Evolutionary conservation across 2,113 vertebrate species (phyloP), one percentile per base, ranked within the genome.

Genomic region (Amazona vittata): DNA sequence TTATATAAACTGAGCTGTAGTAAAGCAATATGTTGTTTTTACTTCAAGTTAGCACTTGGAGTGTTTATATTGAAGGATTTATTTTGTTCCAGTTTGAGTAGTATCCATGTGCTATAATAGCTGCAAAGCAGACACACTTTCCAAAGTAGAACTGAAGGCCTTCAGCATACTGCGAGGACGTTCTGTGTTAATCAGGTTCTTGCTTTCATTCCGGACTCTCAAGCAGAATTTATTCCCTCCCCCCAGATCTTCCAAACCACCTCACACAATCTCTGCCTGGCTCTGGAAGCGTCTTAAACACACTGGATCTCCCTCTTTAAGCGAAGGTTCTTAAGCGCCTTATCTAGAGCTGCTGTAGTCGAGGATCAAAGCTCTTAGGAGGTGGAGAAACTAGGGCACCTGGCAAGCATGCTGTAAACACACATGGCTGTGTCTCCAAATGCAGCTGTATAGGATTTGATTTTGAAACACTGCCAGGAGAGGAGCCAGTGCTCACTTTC

Each of bases 11-110:
- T 78, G 77, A 93, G 74, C 57, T 26, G 6, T 75, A 93, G 89
- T 95, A 96, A 89, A 89, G 91, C 89, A 96, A 82, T 94, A 81
- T 96, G 91, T 75, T 95, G 69, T 71, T 96, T 96, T 94, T 86
- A 79, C 94, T 87, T 89, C n/a, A 92, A 91, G 57, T 64, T 86
- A 92, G 50, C 49, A 60, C 69, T 82, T 19, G 2, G 5, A 46
- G 67, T 91, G 44, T 82, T 95, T 91, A 39, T 81, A 65, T 44
- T 50, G 65, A 91, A 87, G 41, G 52, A 68, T 91, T 86, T 1
- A 22, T 82, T 96, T 96, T 92, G 64, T 85, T 91, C 47, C 70
- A 39, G 71, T 90, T 96, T 80, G 59, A 88, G 46, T 81, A 88
- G 68, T n/a, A 92, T 86, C 70, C 55, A 39, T 93, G 80, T 88